Conservation (phyloP, 1,140 invertebrate species). For the Carcinoscorpius rotundicauda region DNA sequence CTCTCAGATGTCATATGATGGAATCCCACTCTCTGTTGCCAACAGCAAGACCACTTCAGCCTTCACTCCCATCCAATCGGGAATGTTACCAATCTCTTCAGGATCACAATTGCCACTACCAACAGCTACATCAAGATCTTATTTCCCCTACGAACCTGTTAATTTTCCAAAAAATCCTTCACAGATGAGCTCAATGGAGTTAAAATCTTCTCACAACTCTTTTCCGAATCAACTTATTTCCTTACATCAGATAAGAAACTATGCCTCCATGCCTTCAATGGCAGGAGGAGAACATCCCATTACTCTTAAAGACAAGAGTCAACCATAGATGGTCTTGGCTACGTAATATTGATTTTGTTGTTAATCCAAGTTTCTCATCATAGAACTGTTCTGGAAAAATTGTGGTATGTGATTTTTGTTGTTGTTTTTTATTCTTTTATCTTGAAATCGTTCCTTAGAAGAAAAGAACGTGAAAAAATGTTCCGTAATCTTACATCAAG, state of each 20-base stretch:
- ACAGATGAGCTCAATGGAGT: slow-evolving; percentile 30
- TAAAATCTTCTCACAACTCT: slow-evolving; percentile 44
- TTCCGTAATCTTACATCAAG: too few relatives aligned
- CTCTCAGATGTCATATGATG: too few relatives aligned
- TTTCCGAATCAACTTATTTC: slow-evolving; percentile 93
- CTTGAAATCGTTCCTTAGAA: too few relatives aligned
- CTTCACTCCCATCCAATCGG: slow-evolving; percentile 75
- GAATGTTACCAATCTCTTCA: slow-evolving; percentile 38
- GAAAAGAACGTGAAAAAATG: too few relatives aligned
- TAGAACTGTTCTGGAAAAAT: too few relatives aligned
- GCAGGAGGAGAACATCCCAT: slow-evolving; percentile 37
- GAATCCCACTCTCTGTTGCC: neutral
- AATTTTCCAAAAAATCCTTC: slow-evolving; percentile 50
- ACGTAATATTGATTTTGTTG: too few relatives aligned
- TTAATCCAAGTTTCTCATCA: too few relatives aligned
- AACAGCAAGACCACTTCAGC: slow-evolving; percentile 47
- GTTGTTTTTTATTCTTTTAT: too few relatives aligned
- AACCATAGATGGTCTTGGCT: slow-evolving; percentile 21
- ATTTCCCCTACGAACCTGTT: slow-evolving; percentile 82
- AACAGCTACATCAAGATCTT: slow-evolving; percentile 37
- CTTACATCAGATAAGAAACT: slow-evolving; percentile 91
- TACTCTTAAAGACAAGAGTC: slow-evolving; percentile 42
- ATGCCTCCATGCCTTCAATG: slow-evolving; percentile 72
- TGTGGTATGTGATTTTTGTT: too few relatives aligned
- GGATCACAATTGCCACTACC: slow-evolving; percentile 27